These are phyloP conservation scores for Drosophila nr. perissopoda DNA, from an alignment of 2,888 invertebrate species.

Conservation along the genomic window DNA sequence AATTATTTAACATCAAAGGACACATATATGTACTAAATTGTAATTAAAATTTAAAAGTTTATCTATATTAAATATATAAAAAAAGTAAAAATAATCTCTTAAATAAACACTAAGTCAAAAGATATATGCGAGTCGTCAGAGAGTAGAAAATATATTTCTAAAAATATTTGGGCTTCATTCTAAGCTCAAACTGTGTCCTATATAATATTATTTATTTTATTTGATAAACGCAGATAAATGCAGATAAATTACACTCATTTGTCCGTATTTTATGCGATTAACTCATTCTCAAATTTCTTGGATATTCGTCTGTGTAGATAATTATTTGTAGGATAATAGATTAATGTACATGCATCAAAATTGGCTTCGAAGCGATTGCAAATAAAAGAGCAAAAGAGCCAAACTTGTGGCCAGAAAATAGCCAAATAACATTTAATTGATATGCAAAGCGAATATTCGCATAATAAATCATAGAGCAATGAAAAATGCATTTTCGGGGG, in stretches of 20 bases:
- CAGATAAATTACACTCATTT: neutral
- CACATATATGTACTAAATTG: neutral
- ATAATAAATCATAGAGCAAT: conserved; percentile 28
- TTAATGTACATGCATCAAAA: neutral
- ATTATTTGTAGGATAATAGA: neutral
- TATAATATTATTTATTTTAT: neutral
- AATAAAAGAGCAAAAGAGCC: conserved; percentile 15
- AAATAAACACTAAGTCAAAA: neutral
- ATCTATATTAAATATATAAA: too few relatives aligned
- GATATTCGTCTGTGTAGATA: neutral
- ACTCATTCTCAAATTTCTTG: neutral
- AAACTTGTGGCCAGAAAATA: conserved; percentile 28
- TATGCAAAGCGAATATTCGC: conserved; percentile 2
- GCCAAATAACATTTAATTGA: conserved; percentile 50
- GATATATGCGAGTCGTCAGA: neutral
- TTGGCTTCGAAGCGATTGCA: neutral
- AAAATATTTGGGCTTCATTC: neutral
- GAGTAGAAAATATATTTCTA: neutral
- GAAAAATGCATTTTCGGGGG: conserved; percentile 9
- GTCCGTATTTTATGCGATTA: neutral
- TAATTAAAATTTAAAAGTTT: too few relatives aligned
- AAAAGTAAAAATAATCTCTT: too few relatives aligned
- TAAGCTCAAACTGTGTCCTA: neutral
- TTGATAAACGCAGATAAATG: neutral
- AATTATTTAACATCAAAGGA: neutral